phyloP scores from a whole-genome alignment of 2,797 vertebrate species.

The Fistularia commersonii region DNA sequence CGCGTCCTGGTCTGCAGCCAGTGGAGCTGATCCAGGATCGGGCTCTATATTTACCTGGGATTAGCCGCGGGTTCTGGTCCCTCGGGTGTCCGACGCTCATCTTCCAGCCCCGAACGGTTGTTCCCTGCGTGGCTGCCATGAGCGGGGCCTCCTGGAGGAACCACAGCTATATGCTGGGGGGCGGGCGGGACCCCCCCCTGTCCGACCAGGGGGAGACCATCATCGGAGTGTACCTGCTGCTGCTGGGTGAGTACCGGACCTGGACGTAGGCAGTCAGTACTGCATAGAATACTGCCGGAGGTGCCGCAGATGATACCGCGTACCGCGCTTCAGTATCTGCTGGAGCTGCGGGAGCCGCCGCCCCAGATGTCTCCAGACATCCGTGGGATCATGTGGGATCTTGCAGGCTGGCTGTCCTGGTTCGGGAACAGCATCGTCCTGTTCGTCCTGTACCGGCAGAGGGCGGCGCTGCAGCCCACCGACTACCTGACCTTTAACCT shows the following conservation, averaged over 20 bases:
- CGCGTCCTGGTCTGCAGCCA: conserved; percentile 5
- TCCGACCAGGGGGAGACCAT: conserved; percentile 80
- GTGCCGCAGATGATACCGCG: not conserved
- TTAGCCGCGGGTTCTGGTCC: conserved; percentile 10
- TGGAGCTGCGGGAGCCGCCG: not conserved
- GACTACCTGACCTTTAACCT: conserved; percentile 82
- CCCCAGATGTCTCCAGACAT: not conserved
- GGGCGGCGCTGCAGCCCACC: conserved; percentile 71
- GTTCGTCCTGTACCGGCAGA: conserved; percentile 78
- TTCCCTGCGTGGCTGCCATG: not conserved
- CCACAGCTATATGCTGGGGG: conserved; percentile 68
- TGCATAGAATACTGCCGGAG: not conserved
- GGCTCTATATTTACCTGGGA: conserved; percentile 40
- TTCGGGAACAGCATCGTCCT: conserved; percentile 82
- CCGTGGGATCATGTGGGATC: not conserved
- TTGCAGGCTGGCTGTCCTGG: conserved; percentile 81
- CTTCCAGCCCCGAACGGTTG: too few species aligned
- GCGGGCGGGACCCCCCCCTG: conserved; percentile 65
- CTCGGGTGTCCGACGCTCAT: not conserved
- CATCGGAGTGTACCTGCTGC: conserved; percentile 79
- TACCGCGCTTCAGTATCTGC: not conserved
- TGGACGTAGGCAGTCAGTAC: not conserved
- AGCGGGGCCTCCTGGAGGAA: conserved; percentile 66
- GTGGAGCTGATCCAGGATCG: conserved; percentile 27
- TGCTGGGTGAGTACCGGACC: conserved; percentile 64